These are phyloP conservation scores for Daubentonia madagascariensis DNA, from an alignment of 2,113 vertebrate species.

Conservation along the genomic window DNA sequence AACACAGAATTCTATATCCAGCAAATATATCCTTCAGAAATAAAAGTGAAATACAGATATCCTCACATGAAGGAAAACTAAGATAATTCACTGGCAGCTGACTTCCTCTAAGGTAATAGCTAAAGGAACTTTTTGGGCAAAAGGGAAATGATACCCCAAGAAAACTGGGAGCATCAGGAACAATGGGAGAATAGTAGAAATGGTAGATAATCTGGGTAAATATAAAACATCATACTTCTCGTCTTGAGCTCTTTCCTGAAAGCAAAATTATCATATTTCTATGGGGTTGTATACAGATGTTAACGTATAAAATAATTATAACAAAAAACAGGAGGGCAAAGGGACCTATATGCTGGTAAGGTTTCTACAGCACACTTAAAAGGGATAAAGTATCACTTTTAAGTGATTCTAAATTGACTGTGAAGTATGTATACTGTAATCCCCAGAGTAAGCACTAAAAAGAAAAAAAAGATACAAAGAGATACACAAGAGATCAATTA, in stretches of 20 bases:
- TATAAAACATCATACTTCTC: background rate
- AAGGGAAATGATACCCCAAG: background rate
- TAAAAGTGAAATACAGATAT: background rate
- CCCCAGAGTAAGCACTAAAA: background rate
- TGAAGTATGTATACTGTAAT: background rate
- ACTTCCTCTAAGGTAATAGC: conserved; percentile 6
- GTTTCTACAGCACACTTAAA: background rate
- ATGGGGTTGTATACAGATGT: background rate
- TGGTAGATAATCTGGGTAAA: background rate
- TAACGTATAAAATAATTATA: background rate
- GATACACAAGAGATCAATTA: background rate
- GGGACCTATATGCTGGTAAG: background rate
- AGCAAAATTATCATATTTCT: conserved; percentile 9
- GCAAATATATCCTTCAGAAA: background rate
- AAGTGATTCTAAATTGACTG: background rate
- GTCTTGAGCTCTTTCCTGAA: background rate
- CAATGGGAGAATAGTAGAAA: background rate
- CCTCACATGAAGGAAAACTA: background rate
- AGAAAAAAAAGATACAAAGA: background rate
- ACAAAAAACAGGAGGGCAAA: background rate
- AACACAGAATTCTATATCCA: background rate
- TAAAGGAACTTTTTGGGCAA: background rate
- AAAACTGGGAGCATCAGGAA: background rate
- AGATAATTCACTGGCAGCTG: background rate
- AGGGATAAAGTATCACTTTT: background rate